Evolutionary conservation across 2,113 vertebrate species (phyloP).

Genomic region (Megalops atlanticus): DNA sequence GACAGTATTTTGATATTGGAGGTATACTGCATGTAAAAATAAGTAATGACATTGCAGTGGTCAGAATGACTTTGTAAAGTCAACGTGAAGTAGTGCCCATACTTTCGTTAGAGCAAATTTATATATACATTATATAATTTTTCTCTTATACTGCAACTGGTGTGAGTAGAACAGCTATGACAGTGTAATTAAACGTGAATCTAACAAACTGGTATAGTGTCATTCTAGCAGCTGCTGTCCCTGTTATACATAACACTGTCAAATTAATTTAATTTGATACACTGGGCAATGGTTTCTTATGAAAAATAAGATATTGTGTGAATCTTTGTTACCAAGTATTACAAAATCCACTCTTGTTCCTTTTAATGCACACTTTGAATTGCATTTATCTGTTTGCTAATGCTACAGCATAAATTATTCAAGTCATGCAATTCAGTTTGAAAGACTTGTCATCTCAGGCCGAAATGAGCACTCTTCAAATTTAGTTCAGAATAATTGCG

Average conservation of each 20-base stretch:
- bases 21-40: neutral
- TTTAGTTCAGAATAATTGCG: neutral
- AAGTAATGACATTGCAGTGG: neutral
- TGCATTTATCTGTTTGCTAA: constrained; percentile 12
- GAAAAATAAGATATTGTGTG: neutral
- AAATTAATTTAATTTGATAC: too few species aligned
- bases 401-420: neutral
- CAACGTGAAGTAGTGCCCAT: too few species aligned
- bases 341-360: neutral
- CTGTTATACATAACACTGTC: neutral
- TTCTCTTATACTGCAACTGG: neutral
- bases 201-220: neutral
- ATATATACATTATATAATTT: neutral
- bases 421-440: neutral
- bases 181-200: neutral
- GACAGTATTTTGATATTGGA: neutral
- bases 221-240: neutral
- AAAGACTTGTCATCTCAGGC: neutral
- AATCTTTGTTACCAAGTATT: neutral
- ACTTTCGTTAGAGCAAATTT: neutral
- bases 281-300: too few species aligned
- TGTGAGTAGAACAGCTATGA: neutral
- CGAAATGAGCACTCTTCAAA: neutral
- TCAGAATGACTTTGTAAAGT: neutral
- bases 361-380: constrained; percentile 10